These are phyloP conservation scores for Eptesicus fuscus DNA, from an alignment of 2,113 vertebrate genomes.

Conservation along the genomic window DNA sequence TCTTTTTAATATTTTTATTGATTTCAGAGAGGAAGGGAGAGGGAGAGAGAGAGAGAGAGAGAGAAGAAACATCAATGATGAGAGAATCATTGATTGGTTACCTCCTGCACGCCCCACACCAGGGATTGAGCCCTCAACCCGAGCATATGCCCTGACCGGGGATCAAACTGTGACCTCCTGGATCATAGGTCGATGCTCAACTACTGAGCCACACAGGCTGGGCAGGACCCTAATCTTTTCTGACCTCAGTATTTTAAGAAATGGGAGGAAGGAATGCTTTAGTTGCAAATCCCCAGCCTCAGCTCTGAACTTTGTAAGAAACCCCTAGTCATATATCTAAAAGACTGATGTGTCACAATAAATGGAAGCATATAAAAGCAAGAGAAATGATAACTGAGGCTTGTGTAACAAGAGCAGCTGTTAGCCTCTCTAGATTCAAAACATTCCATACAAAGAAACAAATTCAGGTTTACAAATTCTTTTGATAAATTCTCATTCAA, in stretches of 20 bases:
- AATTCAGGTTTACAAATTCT: background rate
- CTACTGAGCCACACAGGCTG: too few relatives aligned
- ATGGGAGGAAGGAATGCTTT: background rate
- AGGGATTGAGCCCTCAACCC: too few relatives aligned
- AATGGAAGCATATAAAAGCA: background rate
- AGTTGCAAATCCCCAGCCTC: background rate
- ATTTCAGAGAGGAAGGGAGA: too few relatives aligned
- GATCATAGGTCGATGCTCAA: too few relatives aligned
- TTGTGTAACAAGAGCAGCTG: background rate
- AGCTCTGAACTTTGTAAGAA: background rate
- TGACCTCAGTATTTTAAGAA: background rate
- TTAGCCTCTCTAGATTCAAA: conserved; percentile 17
- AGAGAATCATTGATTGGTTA: too few relatives aligned
- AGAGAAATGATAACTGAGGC: background rate
- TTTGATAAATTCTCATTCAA: background rate
- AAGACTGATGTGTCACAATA: background rate
- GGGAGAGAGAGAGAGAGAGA: too few relatives aligned
- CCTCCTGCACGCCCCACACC: too few relatives aligned
- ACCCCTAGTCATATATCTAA: background rate
- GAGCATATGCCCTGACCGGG: too few relatives aligned
- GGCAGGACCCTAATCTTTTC: background rate
- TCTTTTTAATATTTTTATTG: too few relatives aligned
- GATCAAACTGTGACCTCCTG: too few relatives aligned
- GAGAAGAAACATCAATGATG: too few relatives aligned
- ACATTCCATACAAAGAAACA: background rate